Evolutionary conservation across 2,113 vertebrate species (phyloP).

Genomic region (Calyptomena viridis): DNA sequence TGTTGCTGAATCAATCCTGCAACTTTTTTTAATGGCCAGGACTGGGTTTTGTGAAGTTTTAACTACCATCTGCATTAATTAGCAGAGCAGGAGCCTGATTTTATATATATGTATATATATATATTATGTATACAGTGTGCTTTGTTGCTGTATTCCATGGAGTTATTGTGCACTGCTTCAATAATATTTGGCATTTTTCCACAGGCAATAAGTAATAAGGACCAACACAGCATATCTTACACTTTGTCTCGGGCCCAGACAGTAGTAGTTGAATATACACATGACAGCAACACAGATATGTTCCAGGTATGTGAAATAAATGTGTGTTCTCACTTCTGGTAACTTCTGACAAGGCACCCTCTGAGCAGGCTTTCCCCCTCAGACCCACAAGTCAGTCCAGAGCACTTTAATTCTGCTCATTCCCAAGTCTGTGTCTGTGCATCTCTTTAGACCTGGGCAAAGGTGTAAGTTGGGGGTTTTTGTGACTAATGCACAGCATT

Average conservation of each 20-base stretch:
- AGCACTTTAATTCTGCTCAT: not conserved
- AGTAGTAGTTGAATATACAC: constrained; percentile 97
- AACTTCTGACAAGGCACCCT: not conserved
- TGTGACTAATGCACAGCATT: not conserved
- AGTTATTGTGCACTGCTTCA: not conserved
- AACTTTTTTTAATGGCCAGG: not conserved
- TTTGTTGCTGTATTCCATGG: not conserved
- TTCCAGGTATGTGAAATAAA: constrained; percentile 81
- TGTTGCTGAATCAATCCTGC: constrained; percentile 44
- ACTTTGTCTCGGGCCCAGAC: constrained; percentile 96
- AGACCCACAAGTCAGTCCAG: not conserved
- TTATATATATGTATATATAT: too few relatives aligned
- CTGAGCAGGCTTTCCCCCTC: not conserved
- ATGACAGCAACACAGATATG: constrained; percentile 98
- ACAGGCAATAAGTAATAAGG: constrained; percentile 98
- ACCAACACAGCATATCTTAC: constrained; percentile 99
- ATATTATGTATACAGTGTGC: not conserved
- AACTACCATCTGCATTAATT: not conserved
- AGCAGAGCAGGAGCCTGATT: not conserved
- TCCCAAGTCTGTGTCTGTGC: not conserved
- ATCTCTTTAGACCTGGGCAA: not conserved
- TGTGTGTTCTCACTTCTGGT: not conserved
- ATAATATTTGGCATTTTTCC: not conserved
- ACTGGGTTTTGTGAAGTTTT: not conserved
- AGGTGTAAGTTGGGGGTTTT: not conserved